These are phyloP conservation scores for Cabera pusaria DNA, from an alignment of 2,888 invertebrate genomes.

Conservation along the genomic window DNA sequence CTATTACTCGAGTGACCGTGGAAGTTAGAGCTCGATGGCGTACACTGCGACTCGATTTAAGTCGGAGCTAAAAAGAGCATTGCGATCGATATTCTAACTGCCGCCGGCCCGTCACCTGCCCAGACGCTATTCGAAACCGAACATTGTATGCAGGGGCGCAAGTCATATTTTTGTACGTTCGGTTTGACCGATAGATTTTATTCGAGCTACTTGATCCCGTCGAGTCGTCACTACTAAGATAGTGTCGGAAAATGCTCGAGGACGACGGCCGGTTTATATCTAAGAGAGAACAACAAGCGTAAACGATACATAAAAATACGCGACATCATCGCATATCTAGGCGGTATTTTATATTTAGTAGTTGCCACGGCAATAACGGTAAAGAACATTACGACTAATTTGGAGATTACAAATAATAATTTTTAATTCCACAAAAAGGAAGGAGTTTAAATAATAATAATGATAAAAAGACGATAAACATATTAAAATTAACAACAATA, in stretches of 20 bases:
- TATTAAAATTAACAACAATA: conserved; percentile 77
- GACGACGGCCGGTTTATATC: conserved; percentile 17
- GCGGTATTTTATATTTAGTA: conserved; percentile 54
- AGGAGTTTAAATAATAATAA: conserved; percentile 55
- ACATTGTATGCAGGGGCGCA: conserved; percentile 16
- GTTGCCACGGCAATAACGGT: conserved; percentile 52
- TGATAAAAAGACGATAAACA: conserved; percentile 54
- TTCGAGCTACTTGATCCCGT: conserved; percentile 27
- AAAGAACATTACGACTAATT: conserved; percentile 64
- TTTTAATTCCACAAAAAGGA: conserved; percentile 62
- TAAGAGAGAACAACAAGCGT: conserved; percentile 17
- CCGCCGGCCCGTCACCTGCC: conserved; percentile 33
- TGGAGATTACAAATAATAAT: conserved; percentile 65
- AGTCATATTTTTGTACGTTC: conserved; percentile 21
- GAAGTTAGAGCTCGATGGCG: conserved; percentile 36
- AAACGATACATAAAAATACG: conserved; percentile 12
- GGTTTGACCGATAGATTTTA: conserved; percentile 29
- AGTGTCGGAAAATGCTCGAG: conserved; percentile 26
- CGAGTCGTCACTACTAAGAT: conserved; percentile 20
- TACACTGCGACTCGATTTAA: conserved; percentile 27
- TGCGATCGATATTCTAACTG: conserved; percentile 35
- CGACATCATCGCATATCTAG: conserved; percentile 34
- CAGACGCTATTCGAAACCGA: conserved; percentile 20
- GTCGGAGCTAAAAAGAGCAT: conserved; percentile 37
- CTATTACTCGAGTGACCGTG: conserved; percentile 46